Evolutionary conservation across 2,888 invertebrate genomes (phyloP), one percentile per base, ranked within the genome.

Genomic region (Eucera pruinosa): DNA sequence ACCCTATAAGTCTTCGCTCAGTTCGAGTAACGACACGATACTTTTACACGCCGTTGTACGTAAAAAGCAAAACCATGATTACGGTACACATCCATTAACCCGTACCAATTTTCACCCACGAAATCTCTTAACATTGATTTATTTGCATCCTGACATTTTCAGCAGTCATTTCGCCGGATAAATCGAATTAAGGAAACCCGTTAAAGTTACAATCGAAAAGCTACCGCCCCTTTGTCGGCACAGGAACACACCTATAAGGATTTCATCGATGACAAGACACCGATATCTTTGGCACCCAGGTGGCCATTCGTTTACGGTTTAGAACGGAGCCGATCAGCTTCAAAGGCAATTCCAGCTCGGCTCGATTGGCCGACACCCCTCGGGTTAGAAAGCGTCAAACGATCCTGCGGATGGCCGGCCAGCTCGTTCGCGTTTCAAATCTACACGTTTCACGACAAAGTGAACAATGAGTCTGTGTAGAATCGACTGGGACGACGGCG

Each of bases 311-410:
- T 65, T 84, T 78, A 72, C 65, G 68, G 62, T 83, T 71, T 68
- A 55, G 68, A 62, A 65, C 74, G 70, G 57, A 52, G 58, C 68
- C 66, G 81, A 73, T 78, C 83, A 74, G 86, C 85, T 84, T 88
- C 85, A 88, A 88, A 89, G 84, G 83, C 64, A 79, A 79, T 76
- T 78, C 74, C 82, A 77, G 81, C 80, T 75, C 30, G 70, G 68
- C 60, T 70, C 87, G 86, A 87, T 87, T 85, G 87, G 82, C 82
- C 86, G 85, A 87, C 84, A 82, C 85, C 81, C 80, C 61, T 15
- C 73, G 81, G 83, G 87, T 88, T 88, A 86, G 84, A 75, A 85
- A 73, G 83, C 86, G 81, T 84, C 82, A 83, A 87, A 86, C 82
- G 81, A 71, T 76, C 65, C 57, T 41, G 41, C 70, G 75, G 70